Base-by-base conservation (phyloP, 2,888 invertebrate species). In the Hyalella azteca region DNA sequence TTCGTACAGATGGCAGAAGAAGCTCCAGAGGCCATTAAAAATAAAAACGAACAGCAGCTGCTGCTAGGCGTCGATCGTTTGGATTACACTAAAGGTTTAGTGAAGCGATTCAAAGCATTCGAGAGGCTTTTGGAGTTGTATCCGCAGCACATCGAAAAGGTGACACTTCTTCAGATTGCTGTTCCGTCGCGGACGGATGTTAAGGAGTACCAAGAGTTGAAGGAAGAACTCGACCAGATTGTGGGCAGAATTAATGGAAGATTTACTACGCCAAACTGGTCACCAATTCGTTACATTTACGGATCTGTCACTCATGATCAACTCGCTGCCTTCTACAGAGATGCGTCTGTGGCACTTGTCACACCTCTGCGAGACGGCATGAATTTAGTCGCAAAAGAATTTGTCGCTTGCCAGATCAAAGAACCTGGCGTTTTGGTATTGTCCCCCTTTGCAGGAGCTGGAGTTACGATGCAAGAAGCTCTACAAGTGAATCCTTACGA, bases 81-180 rank as follows among this genome's bases (percentile, higher is more conserved):
- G 82, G 96, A 96, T 87, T 96, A 96, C 87, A 96, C 95, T 77
- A 96, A 96, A 90, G 96, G 95, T n/a, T 89, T 95, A 86, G 94
- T 95, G 1, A 92, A 95, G 86, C 91, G 93, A 75, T 89, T 96
- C 73, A 92, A 93, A 89, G 93, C 95, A 0, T 95, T 95, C 86
- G 95, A 95, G 88, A 91, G 91, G 85, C 88, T 96, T 78, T 87
- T 96, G 60, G 92, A 94, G 85, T 94, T 93, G 86, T 92, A 95
- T 88, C 95, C 95, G 0, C 93, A 95, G 87, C 94, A 95, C 87
- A 92, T 92, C 85, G 94, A 94, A 86, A 93, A 94, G 88, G 89
- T 90, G 5, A 91, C 93, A 15, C 88, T 96, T 85, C 89, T 96
- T 3, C 96, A 96, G 89, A 87, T 88, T 50, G 88, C 88, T n/a